Percentiles rank a stretch among this genome's conserved stretches.
phyloP scores from a whole-genome alignment of 1,140 invertebrate genomes.

The Panulirus ornatus region DNA sequence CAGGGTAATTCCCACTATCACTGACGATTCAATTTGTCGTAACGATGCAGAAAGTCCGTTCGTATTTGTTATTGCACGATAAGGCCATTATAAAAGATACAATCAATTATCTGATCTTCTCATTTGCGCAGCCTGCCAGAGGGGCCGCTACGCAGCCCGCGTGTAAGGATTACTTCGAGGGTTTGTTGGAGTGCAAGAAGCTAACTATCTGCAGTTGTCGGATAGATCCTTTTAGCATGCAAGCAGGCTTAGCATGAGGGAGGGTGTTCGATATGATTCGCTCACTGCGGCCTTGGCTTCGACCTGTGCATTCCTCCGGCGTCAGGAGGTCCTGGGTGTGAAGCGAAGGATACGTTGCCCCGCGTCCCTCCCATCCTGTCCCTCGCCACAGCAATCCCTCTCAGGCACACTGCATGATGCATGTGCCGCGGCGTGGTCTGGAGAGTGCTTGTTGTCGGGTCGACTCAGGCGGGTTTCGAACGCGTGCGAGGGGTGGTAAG shows the following conservation, averaged over 20 bases:
- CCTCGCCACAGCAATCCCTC: neutral
- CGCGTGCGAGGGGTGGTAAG: slow-evolving; percentile 28
- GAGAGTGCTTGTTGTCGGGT: neutral
- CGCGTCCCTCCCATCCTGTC: neutral
- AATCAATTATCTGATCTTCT: slow-evolving; percentile 70
- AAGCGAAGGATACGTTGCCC: neutral
- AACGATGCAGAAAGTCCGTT: slow-evolving; percentile 59
- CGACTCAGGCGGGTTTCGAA: neutral
- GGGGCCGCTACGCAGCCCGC: neutral
- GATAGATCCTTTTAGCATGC: slow-evolving; percentile 57
- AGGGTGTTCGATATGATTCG: slow-evolving; percentile 59
- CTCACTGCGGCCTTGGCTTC: neutral
- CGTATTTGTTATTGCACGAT: slow-evolving; percentile 71
- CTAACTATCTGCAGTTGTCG: slow-evolving; percentile 33
- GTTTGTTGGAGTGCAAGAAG: neutral
- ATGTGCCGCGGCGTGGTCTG: neutral
- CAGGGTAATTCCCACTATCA: slow-evolving; percentile 51
- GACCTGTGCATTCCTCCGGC: neutral
- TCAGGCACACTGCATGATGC: no score
- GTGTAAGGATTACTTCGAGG: neutral
- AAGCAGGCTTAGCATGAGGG: slow-evolving; percentile 58
- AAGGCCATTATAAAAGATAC: slow-evolving; percentile 71
- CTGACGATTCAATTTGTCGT: slow-evolving; percentile 68
- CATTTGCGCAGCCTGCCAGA: slow-evolving; percentile 30
- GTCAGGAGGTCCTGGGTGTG: neutral